phyloP scores from a whole-genome alignment of 2,797 vertebrate species.

The Notamacropus eugenii region DNA sequence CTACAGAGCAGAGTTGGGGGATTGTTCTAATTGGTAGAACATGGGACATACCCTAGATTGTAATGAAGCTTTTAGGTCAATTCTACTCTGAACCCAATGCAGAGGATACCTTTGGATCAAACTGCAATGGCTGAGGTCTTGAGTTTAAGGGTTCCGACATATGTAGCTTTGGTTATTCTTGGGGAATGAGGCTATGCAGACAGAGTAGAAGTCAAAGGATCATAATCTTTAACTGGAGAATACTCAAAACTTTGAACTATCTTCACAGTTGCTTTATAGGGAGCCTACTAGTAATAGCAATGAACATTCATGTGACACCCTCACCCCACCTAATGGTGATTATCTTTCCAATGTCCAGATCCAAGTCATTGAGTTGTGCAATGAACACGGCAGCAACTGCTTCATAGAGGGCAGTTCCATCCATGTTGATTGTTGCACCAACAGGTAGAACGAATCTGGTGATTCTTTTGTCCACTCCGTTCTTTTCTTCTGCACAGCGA shows the following conservation, averaged over 20 bases:
- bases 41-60: neutral
- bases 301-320: neutral
- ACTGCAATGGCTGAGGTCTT: neutral
- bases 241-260: neutral
- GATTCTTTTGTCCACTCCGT: conserved; percentile 95
- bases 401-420: conserved; percentile 97
- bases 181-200: neutral
- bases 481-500: conserved; percentile 97
- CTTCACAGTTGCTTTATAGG: neutral
- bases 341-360: conserved; percentile 93
- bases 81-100: neutral
- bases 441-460: conserved; percentile 97
- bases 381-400: conserved; percentile 98
- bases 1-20: neutral
- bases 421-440: conserved; percentile 99
- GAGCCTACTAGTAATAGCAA: neutral
- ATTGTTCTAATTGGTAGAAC: neutral
- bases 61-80: neutral
- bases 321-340: conserved; percentile 93
- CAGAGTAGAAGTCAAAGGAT: neutral
- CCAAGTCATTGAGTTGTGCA: conserved; percentile 93
- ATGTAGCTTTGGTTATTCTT: neutral
- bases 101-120: neutral
- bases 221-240: neutral
- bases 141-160: neutral